A percentile compares a stretch with the other conserved stretches of the same genome.
Evolutionary conservation across 2,113 vertebrate genomes (phyloP).

Genomic region (Dasyornis broadbenti): DNA sequence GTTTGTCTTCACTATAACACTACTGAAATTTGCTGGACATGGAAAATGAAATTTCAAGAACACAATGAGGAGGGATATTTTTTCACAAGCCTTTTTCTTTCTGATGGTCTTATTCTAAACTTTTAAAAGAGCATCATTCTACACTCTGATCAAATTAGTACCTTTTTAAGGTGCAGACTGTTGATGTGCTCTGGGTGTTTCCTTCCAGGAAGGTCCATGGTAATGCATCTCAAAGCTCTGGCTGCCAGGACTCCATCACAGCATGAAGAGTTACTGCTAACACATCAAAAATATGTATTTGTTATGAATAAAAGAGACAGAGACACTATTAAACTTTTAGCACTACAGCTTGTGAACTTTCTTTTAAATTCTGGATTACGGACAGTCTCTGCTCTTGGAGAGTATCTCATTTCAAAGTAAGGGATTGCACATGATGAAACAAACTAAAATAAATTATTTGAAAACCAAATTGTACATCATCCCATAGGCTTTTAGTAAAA

Average conservation of each 20-base stretch:
- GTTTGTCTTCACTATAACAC: neutral
- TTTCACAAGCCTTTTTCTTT: neutral
- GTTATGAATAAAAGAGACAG: neutral
- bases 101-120: neutral
- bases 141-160: neutral
- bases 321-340: neutral
- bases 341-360: neutral
- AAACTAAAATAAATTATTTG: neutral
- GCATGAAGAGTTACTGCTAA: neutral
- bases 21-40: neutral
- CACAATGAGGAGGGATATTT: neutral
- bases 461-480: neutral
- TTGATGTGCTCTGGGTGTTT: neutral
- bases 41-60: neutral
- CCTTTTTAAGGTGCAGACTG: neutral
- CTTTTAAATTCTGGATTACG: neutral
- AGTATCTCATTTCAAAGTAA: neutral
- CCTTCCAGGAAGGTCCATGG: neutral
- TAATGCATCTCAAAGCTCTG: neutral
- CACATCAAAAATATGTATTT: neutral
- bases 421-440: neutral
- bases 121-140: neutral
- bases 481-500: neutral
- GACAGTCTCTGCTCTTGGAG: neutral
- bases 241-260: neutral